Base-by-base conservation (phyloP, 2,888 invertebrate species). In the Hyposoter didymator region DNA sequence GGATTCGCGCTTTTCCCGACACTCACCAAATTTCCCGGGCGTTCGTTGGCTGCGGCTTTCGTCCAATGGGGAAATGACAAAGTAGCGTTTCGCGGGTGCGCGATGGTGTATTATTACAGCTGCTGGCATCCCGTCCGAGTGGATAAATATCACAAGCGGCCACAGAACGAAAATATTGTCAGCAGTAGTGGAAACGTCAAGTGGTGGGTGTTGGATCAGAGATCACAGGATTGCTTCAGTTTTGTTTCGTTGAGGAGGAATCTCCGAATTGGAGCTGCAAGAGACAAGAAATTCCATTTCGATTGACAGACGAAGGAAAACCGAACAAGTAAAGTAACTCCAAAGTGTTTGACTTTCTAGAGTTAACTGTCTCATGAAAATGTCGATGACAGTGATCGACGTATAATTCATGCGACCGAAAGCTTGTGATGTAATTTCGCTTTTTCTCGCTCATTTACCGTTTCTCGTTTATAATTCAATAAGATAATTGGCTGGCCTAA, bases 71-170 rank as follows among this genome's bases (percentile, higher is more conserved):
- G 7, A 32, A 45, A 52, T 62, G 49, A 22, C 55, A 72, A 64
- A 78, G 14, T 43, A 43, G 39, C 45, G 55, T 69, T 55, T 59
- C 78, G 69, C 32, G 69, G 52, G 17, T 74, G 55, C 55, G 28
- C 55, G 32, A 47, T 67, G 64, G 69, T 49, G 47, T 72, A 66
- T 72, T 72, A 85, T 82, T 82, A 70, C 85, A 85, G 85, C 85
- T 85, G 85, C 78, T 82, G 85, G 78, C 84, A 79, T 82, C 75
- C 55, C 43, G 32, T 78, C 52, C 82, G 64, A 82, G 78, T 73
- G 62, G 47, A 72, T 85, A 85, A 78, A 82, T 78, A 49, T 55
- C 19, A 49, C 19, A 59, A 32, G 69, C 22, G 70, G 47, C 12
- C 28, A 22, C 49, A 73, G 22, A 62, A 82, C 64, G 52, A 82